Evolutionary conservation across 2,888 invertebrate species (phyloP).

Genomic region (Geophilus truncorum): DNA sequence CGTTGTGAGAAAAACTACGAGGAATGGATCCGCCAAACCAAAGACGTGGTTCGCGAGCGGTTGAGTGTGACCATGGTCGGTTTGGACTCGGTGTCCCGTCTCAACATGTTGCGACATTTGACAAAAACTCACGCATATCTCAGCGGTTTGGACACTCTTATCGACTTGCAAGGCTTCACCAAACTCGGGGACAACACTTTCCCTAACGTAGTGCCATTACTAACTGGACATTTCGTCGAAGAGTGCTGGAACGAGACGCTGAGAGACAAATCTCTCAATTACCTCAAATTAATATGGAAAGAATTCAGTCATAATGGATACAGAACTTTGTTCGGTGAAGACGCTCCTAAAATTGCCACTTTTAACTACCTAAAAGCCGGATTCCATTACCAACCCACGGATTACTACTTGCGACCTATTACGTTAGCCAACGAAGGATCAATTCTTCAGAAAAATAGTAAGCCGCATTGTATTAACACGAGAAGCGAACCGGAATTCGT

Average conservation of each 20-base stretch:
- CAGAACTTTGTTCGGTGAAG: constrained; percentile 71
- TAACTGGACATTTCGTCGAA: constrained; percentile 40
- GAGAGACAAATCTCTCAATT: constrained; percentile 39
- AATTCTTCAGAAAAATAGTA: constrained; percentile 64
- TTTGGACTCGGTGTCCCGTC: constrained; percentile 76
- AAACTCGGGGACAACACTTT: constrained; percentile 48
- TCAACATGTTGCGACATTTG: constrained; percentile 71
- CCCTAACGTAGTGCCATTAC: constrained; percentile 38
- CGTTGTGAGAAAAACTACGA: neutral
- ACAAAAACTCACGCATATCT: constrained; percentile 65
- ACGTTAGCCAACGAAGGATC: constrained; percentile 61
- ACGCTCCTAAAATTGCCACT: constrained; percentile 65
- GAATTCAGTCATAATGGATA: constrained; percentile 40
- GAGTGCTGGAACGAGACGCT: constrained; percentile 37
- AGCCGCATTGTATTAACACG: constrained; percentile 64
- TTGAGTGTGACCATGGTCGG: constrained; percentile 72
- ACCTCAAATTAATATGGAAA: constrained; percentile 40
- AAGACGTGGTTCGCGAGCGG: constrained; percentile 4
- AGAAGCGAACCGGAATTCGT: constrained; percentile 49
- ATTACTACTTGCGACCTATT: constrained; percentile 74
- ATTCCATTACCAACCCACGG: constrained; percentile 68
- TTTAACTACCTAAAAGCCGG: constrained; percentile 70
- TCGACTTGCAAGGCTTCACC: constrained; percentile 66
- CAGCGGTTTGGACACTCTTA: constrained; percentile 60
- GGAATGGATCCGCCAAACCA: neutral